These are phyloP conservation scores for Datnioides undecimradiatus DNA, from an alignment of 2,113 vertebrate species.

Conservation along the genomic window DNA sequence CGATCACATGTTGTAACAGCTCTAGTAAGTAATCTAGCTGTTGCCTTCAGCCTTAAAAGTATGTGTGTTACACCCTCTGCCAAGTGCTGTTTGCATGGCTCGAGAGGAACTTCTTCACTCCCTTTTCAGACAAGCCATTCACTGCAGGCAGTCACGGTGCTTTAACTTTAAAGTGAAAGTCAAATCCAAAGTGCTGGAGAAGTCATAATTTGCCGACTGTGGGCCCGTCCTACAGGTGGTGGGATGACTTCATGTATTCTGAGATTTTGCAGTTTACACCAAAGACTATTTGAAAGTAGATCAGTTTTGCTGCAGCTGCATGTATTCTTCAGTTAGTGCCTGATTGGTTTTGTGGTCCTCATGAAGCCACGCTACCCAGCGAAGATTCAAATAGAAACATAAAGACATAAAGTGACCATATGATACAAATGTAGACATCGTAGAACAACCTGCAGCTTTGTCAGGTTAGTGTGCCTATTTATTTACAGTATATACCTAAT, in stretches of 20 bases:
- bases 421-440: background rate
- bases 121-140: background rate
- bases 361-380: background rate
- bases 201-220: background rate
- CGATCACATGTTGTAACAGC: background rate
- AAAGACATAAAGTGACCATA: background rate
- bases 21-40: background rate
- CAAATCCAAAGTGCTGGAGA: constrained; percentile 21
- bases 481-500: no score
- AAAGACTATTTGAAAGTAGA: background rate
- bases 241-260: no score
- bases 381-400: background rate
- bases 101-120: no score
- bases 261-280: background rate
- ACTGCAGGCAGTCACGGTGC: background rate
- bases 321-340: background rate
- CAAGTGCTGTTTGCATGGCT: background rate
- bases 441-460: background rate
- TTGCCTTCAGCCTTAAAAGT: background rate
- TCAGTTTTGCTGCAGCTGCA: background rate
- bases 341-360: background rate
- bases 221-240: background rate
- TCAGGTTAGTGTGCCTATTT: background rate
- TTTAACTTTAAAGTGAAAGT: background rate
- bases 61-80: background rate